Base-by-base conservation (phyloP, 2,888 invertebrate genomes). In the Conchocele bisecta region DNA sequence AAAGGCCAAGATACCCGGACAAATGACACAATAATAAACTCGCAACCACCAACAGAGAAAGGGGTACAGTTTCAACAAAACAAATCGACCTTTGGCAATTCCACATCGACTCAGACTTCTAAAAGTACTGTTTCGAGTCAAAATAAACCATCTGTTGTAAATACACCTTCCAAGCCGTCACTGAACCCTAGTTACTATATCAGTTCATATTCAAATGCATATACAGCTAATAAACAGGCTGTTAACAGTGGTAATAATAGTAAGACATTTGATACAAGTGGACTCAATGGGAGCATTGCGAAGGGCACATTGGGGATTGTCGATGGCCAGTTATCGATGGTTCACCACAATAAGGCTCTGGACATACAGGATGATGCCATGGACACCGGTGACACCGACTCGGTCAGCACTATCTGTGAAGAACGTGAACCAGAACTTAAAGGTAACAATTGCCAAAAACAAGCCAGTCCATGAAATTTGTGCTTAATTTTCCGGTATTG, bases 351-450 rank as follows among this genome's bases (percentile, higher is more conserved):
- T 35, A 54, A 67, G 11, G 58, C 28, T 20, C 4, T 29, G n/a
- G 33, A 51, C 26, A 22, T 3, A 3, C 28, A 24, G 28, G 42
- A 64, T 11, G 63, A 65, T 41, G 67, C 44, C 20, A 63, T 65
- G 9, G 66, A 77, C 48, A 64, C 50, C 3, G 67, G 59, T 15
- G 71, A 70, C 35, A 75, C 66, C 4, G 75, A 78, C 33, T 72
- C 78, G 33, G 63, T 75, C 20, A 78, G 78, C 33, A 78, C 75
- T 2, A 68, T 77, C 13, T 71, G 68, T 61, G 77, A 77, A 9
- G 77, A 77, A 39, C 51, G 39, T 35, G 68, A 69, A 42, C 63
- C 69, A 35, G 72, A 76, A 59, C 51, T 65, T 29, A 76, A 63
- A 70, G 76, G 76, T 76, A 20, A 20, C 44, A 35, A 13, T 35